phyloP scores from a whole-genome alignment of 2,797 vertebrate genomes.

The Mormyrus hasselquistii region DNA sequence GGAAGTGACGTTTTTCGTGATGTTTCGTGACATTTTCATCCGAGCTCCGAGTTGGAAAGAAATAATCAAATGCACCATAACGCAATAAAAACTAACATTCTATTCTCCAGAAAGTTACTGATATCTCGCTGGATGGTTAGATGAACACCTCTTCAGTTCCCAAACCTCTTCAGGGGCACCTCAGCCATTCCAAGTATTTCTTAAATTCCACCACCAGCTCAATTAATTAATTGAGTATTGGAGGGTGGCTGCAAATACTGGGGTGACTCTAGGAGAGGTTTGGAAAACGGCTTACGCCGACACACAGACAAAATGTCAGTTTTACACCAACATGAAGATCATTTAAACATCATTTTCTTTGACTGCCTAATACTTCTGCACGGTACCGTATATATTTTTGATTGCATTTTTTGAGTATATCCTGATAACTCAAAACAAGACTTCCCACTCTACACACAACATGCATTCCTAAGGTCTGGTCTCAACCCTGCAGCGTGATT shows the following conservation, averaged over 20 bases:
- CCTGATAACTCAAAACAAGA: background rate
- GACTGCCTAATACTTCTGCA: background rate
- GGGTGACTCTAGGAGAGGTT: background rate
- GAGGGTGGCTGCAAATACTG: background rate
- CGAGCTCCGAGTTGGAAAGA: too few relatives aligned
- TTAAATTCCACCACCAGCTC: background rate
- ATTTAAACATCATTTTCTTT: background rate
- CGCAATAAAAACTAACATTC: background rate
- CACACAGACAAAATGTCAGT: background rate
- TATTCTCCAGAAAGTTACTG: background rate
- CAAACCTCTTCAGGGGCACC: background rate
- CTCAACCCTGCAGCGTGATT: background rate
- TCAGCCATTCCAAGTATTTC: background rate
- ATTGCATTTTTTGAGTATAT: background rate
- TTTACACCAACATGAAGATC: background rate
- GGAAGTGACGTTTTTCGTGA: too few relatives aligned
- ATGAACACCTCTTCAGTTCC: background rate
- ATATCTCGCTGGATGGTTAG: background rate
- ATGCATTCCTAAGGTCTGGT: background rate
- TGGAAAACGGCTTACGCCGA: background rate
- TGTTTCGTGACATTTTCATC: too few relatives aligned
- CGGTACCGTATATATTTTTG: background rate
- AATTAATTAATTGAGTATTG: background rate
- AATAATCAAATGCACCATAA: background rate
- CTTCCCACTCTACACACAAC: background rate